These are phyloP conservation scores for Tauraco hartlaubi DNA, from an alignment of 2,797 vertebrate species.

Conservation along the genomic window DNA sequence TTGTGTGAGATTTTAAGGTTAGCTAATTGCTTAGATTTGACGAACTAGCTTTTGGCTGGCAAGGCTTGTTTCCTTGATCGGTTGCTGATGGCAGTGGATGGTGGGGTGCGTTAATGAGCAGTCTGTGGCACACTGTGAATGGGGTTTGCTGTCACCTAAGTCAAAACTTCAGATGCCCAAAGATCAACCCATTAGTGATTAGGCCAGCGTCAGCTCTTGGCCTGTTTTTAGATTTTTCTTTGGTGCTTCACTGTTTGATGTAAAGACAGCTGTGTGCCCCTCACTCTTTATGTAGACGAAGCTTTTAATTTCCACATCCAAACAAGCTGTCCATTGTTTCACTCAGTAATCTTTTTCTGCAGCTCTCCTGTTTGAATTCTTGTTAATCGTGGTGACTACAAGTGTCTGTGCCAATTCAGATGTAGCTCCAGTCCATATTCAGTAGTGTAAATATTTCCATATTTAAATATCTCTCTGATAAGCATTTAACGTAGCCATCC, in stretches of 20 bases:
- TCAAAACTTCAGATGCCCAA: constrained; percentile 21
- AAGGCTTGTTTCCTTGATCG: background rate
- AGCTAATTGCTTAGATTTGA: background rate
- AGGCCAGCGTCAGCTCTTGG: background rate
- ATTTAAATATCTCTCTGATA: constrained; percentile 7
- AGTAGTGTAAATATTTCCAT: constrained; percentile 11
- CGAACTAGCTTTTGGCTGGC: background rate
- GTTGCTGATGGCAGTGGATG: background rate
- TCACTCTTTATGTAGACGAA: background rate
- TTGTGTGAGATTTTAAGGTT: background rate
- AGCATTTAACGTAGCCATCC: background rate
- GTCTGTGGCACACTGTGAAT: constrained; percentile 39
- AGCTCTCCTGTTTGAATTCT: constrained; percentile 17
- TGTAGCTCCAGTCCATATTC: background rate
- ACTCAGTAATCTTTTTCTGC: background rate
- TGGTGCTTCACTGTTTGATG: constrained; percentile 39
- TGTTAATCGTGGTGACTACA: background rate
- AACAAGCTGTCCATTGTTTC: constrained; percentile 51
- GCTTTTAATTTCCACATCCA: constrained; percentile 27
- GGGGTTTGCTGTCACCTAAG: constrained; percentile 24
- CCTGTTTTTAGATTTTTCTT: constrained; percentile 31
- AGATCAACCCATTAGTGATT: constrained; percentile 7
- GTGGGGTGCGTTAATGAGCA: background rate
- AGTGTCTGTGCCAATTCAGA: background rate
- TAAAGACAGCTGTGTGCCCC: constrained; percentile 55